Percentiles rank a stretch among this genome's conserved stretches.
These are phyloP conservation scores for Drosophila barbarae DNA, from an alignment of 2,888 invertebrate species.

Conservation along the genomic window DNA sequence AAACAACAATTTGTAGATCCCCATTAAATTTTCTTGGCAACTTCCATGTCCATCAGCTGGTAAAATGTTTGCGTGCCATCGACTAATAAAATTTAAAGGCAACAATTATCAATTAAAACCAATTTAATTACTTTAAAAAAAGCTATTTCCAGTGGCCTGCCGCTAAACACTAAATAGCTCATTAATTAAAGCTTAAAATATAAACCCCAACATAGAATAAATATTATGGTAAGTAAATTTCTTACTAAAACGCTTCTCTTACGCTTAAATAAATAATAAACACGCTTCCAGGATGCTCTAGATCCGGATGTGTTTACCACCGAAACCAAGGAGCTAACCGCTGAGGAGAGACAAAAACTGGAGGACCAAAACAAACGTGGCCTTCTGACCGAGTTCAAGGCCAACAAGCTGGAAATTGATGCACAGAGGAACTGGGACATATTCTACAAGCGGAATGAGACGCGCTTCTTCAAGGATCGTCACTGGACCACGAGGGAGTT, in stretches of 20 bases:
- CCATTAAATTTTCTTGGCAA: not conserved
- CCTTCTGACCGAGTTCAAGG: conserved; percentile 86
- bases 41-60: conserved; percentile 4
- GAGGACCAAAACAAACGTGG: conserved; percentile 84
- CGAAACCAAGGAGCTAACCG: conserved; percentile 75
- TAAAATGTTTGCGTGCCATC: not conserved
- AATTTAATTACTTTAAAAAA: not conserved
- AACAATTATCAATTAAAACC: not conserved
- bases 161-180: not conserved
- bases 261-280: not conserved
- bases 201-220: not conserved
- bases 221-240: conserved; percentile 7
- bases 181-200: not conserved
- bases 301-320: conserved; percentile 56
- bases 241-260: too few relatives aligned
- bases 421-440: conserved; percentile 96
- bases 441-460: conserved; percentile 97
- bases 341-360: conserved; percentile 83
- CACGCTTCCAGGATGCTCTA: not conserved
- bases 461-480: conserved; percentile 95
- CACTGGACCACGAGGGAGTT: conserved; percentile 99
- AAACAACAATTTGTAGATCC: not conserved
- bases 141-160: not conserved
- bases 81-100: not conserved
- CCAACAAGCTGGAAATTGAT: conserved; percentile 88